Evolutionary conservation across 2,113 vertebrate species (phyloP).

Genomic region (Gambusia affinis): DNA sequence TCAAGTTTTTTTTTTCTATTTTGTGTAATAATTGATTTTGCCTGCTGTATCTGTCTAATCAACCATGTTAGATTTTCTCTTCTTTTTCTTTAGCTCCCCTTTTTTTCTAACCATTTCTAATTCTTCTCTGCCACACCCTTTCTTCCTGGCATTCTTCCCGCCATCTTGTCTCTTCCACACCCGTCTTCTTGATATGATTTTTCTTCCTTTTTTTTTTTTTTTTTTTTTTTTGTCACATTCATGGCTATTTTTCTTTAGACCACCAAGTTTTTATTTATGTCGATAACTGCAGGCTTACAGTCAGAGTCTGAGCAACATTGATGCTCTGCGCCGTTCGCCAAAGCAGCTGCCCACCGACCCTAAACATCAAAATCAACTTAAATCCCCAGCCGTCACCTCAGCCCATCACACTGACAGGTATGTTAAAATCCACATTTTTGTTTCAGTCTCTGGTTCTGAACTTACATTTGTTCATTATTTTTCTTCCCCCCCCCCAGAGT

Average conservation of each 20-base stretch:
- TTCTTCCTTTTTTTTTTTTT: slow-evolving; percentile 50
- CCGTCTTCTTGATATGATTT: slow-evolving; percentile 43
- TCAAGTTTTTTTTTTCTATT: slow-evolving; percentile 22
- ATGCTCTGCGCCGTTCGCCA: slow-evolving; percentile 77
- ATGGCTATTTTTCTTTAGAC: slow-evolving; percentile 89
- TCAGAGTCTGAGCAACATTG: slow-evolving; percentile 85
- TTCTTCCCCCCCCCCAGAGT: slow-evolving; percentile 64
- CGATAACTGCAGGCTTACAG: slow-evolving; percentile 94
- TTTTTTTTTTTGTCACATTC: slow-evolving; percentile 82
- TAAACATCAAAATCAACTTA: slow-evolving; percentile 76
- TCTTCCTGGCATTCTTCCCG: slow-evolving; percentile 71
- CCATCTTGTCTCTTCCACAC: slow-evolving; percentile 59
- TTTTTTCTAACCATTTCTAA: slow-evolving; percentile 86
- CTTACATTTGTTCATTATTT: background rate
- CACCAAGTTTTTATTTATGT: slow-evolving; percentile 99
- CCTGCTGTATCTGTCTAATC: slow-evolving; percentile 63
- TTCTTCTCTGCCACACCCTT: slow-evolving; percentile 81
- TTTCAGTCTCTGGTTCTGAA: background rate
- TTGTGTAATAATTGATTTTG: slow-evolving; percentile 31
- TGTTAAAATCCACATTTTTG: background rate
- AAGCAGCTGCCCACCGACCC: slow-evolving; percentile 76
- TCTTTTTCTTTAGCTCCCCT: slow-evolving; percentile 74
- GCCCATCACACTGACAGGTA: slow-evolving; percentile 77
- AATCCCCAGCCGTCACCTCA: slow-evolving; percentile 67
- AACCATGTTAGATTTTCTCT: slow-evolving; percentile 69